Base-by-base conservation (phyloP, 2,888 invertebrate species). In the Ditylenchus weischeri region DNA sequence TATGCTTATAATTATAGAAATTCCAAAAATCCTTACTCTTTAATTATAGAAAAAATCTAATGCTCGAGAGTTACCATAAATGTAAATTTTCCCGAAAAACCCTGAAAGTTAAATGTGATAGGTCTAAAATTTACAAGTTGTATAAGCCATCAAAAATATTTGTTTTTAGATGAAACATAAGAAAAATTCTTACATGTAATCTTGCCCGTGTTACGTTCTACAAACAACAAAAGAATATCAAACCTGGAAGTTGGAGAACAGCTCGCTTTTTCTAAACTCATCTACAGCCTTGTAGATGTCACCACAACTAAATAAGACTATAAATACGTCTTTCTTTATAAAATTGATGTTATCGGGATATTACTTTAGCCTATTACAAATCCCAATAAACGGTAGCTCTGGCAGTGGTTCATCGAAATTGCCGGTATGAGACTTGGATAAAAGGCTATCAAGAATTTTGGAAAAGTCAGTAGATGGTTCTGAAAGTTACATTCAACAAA, bases 241-340 rank as follows among this genome's bases (percentile, higher is more conserved):
- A 15, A 78, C 80, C 72, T 80, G 81, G 68, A 81, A 80, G 64
- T 81, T 81, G 54, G 79, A 78, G 72, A 81, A 81, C 70, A 82
- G 75, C 38, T 81, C 81, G n/a, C 77, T 77, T 51, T 73, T 77
- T 48, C 79, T 66, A 70, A 81, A 81, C 65, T 79, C 75, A 65
- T 81, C 81, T 29, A 81, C 75, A 0, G 78, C 81, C 69, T 80
- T 81, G 73, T 78, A 81, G 49, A 81, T 79, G 62, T 81, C 79
- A 10, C 78, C 79, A 65, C 81, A 76, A 69, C 19, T 36, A 11
- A 69, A 15, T 36, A 13, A 10, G 21, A 54, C 4, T 10, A 19
- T n/a, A 13, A 59, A 29, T 36, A 15, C 4, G 1, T 36, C 15
- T 11, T 10, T 35, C 19, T 58, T 29, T 13, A 57, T 29, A 63